Percentiles rank a stretch among this genome's conserved stretches.
phyloP scores from a whole-genome alignment of 2,113 vertebrate genomes.

The Peromyscus californicus region DNA sequence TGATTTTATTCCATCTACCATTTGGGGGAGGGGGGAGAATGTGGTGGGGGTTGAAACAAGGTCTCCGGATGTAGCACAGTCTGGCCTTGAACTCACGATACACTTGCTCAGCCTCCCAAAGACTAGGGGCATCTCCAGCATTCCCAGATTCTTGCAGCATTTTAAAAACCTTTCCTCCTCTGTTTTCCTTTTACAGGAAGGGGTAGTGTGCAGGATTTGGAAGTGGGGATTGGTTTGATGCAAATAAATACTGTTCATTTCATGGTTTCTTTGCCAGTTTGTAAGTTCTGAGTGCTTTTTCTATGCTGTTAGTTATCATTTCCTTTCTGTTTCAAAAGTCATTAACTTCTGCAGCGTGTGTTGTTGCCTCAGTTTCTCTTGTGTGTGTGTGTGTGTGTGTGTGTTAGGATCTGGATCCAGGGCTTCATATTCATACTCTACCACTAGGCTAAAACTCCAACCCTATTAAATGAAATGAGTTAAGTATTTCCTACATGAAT shows the following conservation, averaged over 20 bases:
- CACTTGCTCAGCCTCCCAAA: not conserved
- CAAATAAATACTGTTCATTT: not conserved
- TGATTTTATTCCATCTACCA: not conserved
- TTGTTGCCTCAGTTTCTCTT: not conserved
- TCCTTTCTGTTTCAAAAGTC: not conserved
- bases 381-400: not conserved
- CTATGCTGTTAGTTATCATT: not conserved
- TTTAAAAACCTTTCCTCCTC: not conserved
- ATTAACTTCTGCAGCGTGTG: not conserved
- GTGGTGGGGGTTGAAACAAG: not conserved
- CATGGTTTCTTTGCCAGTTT: not conserved
- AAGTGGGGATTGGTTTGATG: not conserved
- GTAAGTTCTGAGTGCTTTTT: not conserved
- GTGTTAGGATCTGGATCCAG: not conserved
- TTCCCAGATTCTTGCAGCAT: not conserved
- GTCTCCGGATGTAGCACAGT: not conserved
- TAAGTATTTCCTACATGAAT: not conserved
- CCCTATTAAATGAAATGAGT: not conserved
- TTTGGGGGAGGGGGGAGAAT: too few relatives aligned
- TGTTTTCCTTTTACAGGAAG: not conserved
- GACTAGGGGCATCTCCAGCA: not conserved
- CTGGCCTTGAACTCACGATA: not conserved
- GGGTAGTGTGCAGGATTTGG: not conserved
- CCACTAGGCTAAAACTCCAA: not conserved
- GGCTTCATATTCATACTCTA: not conserved